Evolutionary conservation across 2,888 invertebrate genomes (phyloP).

Genomic region (Mycogona germanica): DNA sequence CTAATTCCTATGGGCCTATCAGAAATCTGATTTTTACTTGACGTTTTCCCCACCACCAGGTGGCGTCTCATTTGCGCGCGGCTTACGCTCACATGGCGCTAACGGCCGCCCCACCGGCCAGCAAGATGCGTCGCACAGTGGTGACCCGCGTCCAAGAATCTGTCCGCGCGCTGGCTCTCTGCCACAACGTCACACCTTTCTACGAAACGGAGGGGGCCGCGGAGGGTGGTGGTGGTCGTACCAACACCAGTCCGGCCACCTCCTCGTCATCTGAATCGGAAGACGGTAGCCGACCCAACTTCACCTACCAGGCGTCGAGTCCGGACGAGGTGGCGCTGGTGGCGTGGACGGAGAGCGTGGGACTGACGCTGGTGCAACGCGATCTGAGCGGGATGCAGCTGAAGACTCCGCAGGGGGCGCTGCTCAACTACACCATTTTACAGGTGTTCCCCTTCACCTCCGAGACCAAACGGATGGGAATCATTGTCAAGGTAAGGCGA

Average conservation of each 20-base stretch:
- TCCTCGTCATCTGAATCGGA: too few relatives aligned
- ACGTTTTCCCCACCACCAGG: too few relatives aligned
- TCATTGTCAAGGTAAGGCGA: constrained; percentile 50
- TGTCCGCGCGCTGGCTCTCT: constrained; percentile 86
- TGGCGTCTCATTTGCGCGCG: constrained; percentile 38
- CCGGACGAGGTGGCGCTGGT: constrained; percentile 65
- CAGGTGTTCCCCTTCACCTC: constrained; percentile 61
- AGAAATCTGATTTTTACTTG: too few relatives aligned
- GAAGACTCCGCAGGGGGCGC: constrained; percentile 37
- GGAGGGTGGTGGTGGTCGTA: constrained; percentile 29
- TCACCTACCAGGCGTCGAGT: constrained; percentile 56
- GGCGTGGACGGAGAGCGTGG: constrained; percentile 57
- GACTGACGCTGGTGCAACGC: constrained; percentile 45
- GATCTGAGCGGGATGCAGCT: constrained; percentile 45
- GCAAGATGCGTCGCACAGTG: constrained; percentile 50
- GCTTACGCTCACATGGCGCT: constrained; percentile 31
- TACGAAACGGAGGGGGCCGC: too few relatives aligned
- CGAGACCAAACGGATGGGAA: constrained; percentile 62
- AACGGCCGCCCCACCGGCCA: constrained; percentile 21
- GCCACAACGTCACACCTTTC: constrained; percentile 98
- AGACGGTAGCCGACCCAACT: constrained; percentile 28
- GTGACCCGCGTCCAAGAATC: constrained; percentile 71
- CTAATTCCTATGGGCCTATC: not conserved
- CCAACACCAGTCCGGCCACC: constrained; percentile 20
- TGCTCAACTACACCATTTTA: constrained; percentile 47